phyloP scores from a whole-genome alignment of 2,888 invertebrate species.

The Ichneumoninae sp. region DNA sequence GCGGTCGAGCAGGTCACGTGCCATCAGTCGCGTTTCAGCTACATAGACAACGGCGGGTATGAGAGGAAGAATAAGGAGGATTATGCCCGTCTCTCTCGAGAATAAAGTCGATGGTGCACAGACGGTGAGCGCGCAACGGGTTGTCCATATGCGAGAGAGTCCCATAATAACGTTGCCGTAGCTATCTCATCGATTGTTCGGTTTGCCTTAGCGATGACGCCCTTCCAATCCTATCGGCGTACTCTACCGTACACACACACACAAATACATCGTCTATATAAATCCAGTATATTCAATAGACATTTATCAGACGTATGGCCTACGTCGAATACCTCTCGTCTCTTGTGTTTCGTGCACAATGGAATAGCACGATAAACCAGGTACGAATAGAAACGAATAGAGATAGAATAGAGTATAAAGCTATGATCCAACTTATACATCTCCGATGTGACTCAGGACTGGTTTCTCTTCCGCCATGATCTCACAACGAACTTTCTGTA shows the following conservation, averaged over 20 bases:
- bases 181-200: constrained; percentile 80
- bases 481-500: constrained; percentile 32
- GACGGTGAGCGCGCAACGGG: constrained; percentile 52
- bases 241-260: not conserved
- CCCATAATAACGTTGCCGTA: constrained; percentile 69
- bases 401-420: constrained; percentile 48
- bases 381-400: constrained; percentile 63
- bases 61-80: constrained; percentile 45
- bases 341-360: constrained; percentile 58
- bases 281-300: constrained; percentile 80
- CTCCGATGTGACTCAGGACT: constrained; percentile 35
- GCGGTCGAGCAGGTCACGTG: constrained; percentile 74
- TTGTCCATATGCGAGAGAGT: constrained; percentile 60
- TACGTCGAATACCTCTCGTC: constrained; percentile 44
- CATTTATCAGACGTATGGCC: constrained; percentile 71
- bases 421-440: constrained; percentile 16
- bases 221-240: constrained; percentile 51
- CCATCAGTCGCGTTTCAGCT: constrained; percentile 65
- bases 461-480: constrained; percentile 50
- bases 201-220: constrained; percentile 70
- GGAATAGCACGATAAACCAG: constrained; percentile 61
- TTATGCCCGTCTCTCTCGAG: constrained; percentile 24
- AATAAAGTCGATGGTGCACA: constrained; percentile 6
- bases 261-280: constrained; percentile 56
- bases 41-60: constrained; percentile 74